Conservation (phyloP, 2,797 vertebrate species). For the Tragopan temminckii region DNA sequence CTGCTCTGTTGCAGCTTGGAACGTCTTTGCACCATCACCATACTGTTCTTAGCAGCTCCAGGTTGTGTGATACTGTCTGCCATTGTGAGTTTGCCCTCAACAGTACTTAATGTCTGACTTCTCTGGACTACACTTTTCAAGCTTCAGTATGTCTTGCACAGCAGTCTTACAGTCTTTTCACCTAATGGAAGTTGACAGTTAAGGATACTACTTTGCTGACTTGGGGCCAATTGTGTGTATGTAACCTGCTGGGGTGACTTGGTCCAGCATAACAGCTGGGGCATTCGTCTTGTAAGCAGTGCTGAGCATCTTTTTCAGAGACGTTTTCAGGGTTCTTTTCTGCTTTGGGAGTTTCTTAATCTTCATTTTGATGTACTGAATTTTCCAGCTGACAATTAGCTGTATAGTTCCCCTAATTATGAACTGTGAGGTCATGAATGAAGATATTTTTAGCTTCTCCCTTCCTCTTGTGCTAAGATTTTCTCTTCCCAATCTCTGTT, state of each 20-base stretch:
- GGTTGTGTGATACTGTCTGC: not conserved
- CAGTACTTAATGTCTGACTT: not conserved
- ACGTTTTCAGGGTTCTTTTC: not conserved
- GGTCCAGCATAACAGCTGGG: not conserved
- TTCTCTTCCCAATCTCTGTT: not conserved
- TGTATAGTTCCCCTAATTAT: not conserved
- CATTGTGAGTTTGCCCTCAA: not conserved
- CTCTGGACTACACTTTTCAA: not conserved
- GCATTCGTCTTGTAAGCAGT: not conserved
- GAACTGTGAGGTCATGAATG: not conserved
- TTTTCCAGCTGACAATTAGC: not conserved
- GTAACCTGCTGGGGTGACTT: not conserved
- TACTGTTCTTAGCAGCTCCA: not conserved
- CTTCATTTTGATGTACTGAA: not conserved
- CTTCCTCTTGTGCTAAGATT: not conserved
- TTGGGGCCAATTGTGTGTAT: not conserved
- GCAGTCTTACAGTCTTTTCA: not conserved
- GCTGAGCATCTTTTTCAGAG: not conserved
- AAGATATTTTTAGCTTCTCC: not conserved
- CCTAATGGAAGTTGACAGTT: not conserved
- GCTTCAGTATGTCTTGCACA: not conserved
- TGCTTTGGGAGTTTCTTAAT: not conserved
- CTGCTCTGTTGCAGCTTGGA: not conserved
- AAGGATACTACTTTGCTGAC: not conserved
- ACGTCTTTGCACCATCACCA: not conserved